Evolutionary conservation across 2,797 vertebrate species (phyloP).

Genomic region (Champsocephalus gunnari): DNA sequence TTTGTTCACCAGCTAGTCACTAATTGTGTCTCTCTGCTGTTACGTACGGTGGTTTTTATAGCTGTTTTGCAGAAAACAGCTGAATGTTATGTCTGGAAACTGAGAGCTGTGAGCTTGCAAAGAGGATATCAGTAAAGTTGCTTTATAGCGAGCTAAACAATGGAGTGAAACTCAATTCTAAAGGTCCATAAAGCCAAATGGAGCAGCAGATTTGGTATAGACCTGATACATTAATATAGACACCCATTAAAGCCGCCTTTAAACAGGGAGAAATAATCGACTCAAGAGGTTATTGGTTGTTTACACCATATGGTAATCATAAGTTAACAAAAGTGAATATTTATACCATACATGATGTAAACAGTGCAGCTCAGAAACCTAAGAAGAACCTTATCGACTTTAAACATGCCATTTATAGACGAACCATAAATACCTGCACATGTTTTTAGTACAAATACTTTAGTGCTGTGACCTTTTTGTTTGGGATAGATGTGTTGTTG

Average conservation of each 20-base stretch:
- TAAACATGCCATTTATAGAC: not conserved
- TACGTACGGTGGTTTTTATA: not conserved
- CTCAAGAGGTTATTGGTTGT: not conserved
- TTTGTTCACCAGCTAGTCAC: not conserved
- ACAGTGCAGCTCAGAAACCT: too few relatives aligned
- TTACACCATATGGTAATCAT: not conserved
- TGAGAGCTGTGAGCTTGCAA: not conserved
- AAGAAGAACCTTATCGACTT: not conserved
- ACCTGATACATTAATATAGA: not conserved
- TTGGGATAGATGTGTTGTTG: not conserved
- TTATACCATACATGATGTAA: too few relatives aligned
- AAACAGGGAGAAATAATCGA: not conserved
- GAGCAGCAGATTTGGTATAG: not conserved
- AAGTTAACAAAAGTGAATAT: not conserved
- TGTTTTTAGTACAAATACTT: not conserved
- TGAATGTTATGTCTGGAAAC: not conserved
- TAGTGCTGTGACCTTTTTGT: not conserved
- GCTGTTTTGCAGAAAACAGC: not conserved
- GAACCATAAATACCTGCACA: not conserved
- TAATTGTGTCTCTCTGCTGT: not conserved
- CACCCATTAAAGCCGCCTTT: not conserved
- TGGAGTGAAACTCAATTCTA: not conserved
- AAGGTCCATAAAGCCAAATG: not conserved
- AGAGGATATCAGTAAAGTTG: not conserved
- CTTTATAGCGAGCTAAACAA: not conserved